Percentiles rank a stretch among this genome's conserved stretches.
Evolutionary conservation across 1,140 invertebrate genomes (phyloP).

Genomic region (Papilio dardanus): DNA sequence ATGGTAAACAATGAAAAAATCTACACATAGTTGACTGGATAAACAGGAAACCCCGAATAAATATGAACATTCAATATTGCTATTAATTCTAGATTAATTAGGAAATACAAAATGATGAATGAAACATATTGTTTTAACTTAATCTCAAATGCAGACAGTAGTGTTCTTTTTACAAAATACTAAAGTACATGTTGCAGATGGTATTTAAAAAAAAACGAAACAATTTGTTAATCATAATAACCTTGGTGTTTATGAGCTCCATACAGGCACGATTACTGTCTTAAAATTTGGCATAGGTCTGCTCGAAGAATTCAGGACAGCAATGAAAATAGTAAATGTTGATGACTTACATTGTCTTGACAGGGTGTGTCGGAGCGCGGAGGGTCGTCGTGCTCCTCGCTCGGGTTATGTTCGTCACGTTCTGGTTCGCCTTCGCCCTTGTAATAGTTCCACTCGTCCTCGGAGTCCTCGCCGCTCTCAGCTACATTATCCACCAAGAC

Average conservation of each 20-base stretch:
- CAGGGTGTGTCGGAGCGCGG: conserved; percentile 76
- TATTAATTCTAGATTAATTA: background rate
- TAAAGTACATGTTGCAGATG: too few species aligned
- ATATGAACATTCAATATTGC: too few species aligned
- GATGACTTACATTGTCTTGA: conserved; percentile 74
- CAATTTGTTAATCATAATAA: too few species aligned
- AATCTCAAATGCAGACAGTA: background rate
- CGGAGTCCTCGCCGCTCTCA: conserved; percentile 88
- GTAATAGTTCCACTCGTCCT: conserved; percentile 91
- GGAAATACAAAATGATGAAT: background rate
- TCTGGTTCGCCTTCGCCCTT: conserved; percentile 83
- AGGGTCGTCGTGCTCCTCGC: conserved; percentile 70
- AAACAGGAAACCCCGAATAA: background rate
- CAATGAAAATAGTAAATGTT: background rate
- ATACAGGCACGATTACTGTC: too few species aligned
- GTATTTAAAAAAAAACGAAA: too few species aligned
- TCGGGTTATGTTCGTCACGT: conserved; percentile 57
- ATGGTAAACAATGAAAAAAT: background rate
- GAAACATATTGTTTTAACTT: background rate
- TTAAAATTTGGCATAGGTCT: too few species aligned
- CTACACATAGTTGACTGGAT: too few species aligned
- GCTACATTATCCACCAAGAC: conserved; percentile 87
- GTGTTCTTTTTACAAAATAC: background rate
- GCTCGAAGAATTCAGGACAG: background rate
- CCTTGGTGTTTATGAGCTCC: too few species aligned